These are phyloP conservation scores for Styela clava DNA, from an alignment of 23 tunicate species.

Conservation along the genomic window DNA sequence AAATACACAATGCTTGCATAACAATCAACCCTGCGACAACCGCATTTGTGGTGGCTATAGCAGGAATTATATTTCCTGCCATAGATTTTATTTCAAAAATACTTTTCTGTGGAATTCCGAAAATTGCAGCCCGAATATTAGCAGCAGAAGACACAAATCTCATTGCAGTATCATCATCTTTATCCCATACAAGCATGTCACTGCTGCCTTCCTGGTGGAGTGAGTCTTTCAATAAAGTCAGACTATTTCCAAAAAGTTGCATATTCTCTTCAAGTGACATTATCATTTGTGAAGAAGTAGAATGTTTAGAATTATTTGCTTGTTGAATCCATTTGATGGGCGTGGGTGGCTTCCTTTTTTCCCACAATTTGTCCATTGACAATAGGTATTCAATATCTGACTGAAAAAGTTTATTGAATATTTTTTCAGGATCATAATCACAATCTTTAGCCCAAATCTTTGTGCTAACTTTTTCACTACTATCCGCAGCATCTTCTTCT, in stretches of 20 bases:
- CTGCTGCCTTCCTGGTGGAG: slow-evolving; percentile 35
- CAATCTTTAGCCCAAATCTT: slow-evolving; percentile 78
- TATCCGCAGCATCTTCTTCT: slow-evolving; percentile 44
- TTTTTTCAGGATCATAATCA: slow-evolving; percentile 50
- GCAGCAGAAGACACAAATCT: slow-evolving; percentile 80
- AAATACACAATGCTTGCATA: slow-evolving; percentile 66
- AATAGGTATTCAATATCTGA: slow-evolving; percentile 71
- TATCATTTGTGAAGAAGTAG: slow-evolving; percentile 1
- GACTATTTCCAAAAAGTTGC: slow-evolving; percentile 46
- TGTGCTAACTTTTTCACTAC: slow-evolving; percentile 48
- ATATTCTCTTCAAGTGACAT: slow-evolving; percentile 52
- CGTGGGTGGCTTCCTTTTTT: slow-evolving; percentile 54
- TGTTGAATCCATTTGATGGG: slow-evolving; percentile 51
- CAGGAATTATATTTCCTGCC: slow-evolving; percentile 99
- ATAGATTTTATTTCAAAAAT: slow-evolving; percentile 70
- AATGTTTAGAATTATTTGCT: background rate
- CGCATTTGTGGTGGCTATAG: slow-evolving; percentile 96
- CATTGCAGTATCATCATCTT: slow-evolving; percentile 78
- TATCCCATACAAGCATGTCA: slow-evolving; percentile 81
- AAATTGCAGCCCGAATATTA: slow-evolving; percentile 80
- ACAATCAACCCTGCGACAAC: slow-evolving; percentile 89
- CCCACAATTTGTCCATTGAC: slow-evolving; percentile 91
- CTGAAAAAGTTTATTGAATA: slow-evolving; percentile 73
- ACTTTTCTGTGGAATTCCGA: slow-evolving; percentile 67
- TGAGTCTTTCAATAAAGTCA: slow-evolving; percentile 34